These are phyloP conservation scores for Malacosoma neustria DNA, from an alignment of 2,888 invertebrate species.

Conservation along the genomic window DNA sequence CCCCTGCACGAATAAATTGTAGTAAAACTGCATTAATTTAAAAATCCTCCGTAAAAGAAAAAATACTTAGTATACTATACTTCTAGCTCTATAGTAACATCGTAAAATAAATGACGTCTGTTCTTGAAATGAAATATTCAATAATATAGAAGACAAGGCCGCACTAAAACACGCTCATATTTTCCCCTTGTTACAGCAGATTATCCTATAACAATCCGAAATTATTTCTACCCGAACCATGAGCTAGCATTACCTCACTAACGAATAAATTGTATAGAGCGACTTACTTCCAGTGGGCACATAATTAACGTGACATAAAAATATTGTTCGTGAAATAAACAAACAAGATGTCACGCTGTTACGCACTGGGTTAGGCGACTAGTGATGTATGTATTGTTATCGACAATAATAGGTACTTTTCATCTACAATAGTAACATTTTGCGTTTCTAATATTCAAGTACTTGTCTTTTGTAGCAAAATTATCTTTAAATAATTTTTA, in stretches of 20 bases:
- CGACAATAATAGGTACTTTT: too few relatives aligned
- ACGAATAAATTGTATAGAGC: constrained; percentile 32
- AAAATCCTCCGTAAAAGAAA: too few relatives aligned
- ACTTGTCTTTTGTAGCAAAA: too few relatives aligned
- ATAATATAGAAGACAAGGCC: background rate
- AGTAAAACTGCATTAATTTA: too few relatives aligned
- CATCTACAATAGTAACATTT: too few relatives aligned
- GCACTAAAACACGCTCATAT: background rate
- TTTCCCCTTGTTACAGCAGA: constrained; percentile 3
- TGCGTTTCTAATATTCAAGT: too few relatives aligned
- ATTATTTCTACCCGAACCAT: constrained; percentile 21
- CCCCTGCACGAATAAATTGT: too few relatives aligned
- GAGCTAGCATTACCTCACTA: constrained; percentile 16
- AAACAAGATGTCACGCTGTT: background rate
- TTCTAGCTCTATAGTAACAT: too few relatives aligned
- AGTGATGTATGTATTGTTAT: background rate
- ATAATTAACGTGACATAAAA: constrained; percentile 43
- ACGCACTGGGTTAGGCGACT: background rate
- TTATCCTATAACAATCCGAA: constrained; percentile 16
- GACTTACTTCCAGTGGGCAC: constrained; percentile 24
- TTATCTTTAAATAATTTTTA: too few relatives aligned
- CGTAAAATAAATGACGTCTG: too few relatives aligned
- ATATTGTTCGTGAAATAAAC: constrained; percentile 17
- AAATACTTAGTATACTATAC: too few relatives aligned
- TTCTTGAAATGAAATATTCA: background rate